phyloP scores from a whole-genome alignment of 2,113 vertebrate species.

The Pleuronectes platessa region DNA sequence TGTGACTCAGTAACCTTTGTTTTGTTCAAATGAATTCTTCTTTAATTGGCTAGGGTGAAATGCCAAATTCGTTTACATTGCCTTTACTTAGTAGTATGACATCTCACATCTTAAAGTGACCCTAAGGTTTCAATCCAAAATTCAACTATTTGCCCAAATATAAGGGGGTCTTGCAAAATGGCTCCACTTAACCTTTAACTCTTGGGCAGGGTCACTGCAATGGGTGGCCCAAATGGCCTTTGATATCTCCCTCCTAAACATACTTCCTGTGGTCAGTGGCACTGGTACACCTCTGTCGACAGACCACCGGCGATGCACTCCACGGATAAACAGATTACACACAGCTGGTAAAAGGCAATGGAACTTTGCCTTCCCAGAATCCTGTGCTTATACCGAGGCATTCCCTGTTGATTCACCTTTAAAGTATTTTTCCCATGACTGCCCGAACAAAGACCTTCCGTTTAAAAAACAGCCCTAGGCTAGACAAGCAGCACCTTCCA shows the following conservation, averaged over 20 bases:
- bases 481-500: slow-evolving; percentile 66
- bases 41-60: slow-evolving; percentile 53
- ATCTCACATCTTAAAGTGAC: slow-evolving; percentile 19
- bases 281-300: slow-evolving; percentile 63
- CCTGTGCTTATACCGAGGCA: slow-evolving; percentile 45
- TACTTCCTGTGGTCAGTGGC: slow-evolving; percentile 72
- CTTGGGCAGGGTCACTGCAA: slow-evolving; percentile 47
- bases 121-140: slow-evolving; percentile 16
- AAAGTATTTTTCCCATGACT: slow-evolving; percentile 79
- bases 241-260: slow-evolving; percentile 36
- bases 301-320: slow-evolving; percentile 71
- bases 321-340: slow-evolving; percentile 81
- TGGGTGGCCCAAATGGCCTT: slow-evolving; percentile 60
- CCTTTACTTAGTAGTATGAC: not conserved
- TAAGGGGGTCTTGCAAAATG: slow-evolving; percentile 39
- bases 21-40: slow-evolving; percentile 48
- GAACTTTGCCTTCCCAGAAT: slow-evolving; percentile 51
- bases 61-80: slow-evolving; percentile 42
- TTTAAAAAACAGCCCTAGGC: slow-evolving; percentile 60
- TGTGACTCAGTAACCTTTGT: slow-evolving; percentile 53
- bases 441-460: slow-evolving; percentile 64
- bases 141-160: slow-evolving; percentile 38
- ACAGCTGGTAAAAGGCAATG: slow-evolving; percentile 73
- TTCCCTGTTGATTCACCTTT: slow-evolving; percentile 76
- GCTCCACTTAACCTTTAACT: slow-evolving; percentile 77